Evolutionary conservation across 1,140 invertebrate genomes (phyloP).

Genomic region (Heliothis subflexa): DNA sequence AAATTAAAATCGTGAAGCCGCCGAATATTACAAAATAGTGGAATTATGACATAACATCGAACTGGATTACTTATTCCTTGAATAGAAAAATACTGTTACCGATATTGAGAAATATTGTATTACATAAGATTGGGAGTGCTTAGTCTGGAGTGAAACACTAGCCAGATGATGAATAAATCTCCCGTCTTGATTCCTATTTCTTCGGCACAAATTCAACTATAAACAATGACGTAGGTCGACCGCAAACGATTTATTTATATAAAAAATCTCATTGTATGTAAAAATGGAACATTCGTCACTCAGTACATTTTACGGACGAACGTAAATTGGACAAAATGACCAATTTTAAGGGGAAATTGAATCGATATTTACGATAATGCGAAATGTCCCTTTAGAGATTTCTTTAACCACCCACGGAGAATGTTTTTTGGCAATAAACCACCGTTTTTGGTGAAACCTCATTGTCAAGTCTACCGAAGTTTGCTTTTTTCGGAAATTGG

Average conservation of each 20-base stretch:
- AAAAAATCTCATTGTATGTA: conserved; percentile 48
- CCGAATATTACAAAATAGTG: too few relatives aligned
- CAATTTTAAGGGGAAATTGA: conserved; percentile 46
- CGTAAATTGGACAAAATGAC: conserved; percentile 48
- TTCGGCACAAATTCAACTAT: conserved; percentile 15
- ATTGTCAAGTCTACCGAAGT: conserved; percentile 45
- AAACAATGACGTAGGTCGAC: conserved; percentile 39
- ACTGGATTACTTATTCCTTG: neutral
- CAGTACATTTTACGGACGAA: conserved; percentile 10
- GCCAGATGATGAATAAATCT: conserved; percentile 33
- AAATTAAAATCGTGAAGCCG: too few relatives aligned
- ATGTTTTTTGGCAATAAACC: conserved; percentile 26
- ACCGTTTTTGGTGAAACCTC: conserved; percentile 53
- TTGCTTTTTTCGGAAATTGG: conserved; percentile 45
- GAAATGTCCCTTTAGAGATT: conserved; percentile 28
- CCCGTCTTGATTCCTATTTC: conserved; percentile 25
- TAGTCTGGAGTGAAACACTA: conserved; percentile 11
- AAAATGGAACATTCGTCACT: conserved; percentile 44
- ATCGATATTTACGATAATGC: conserved; percentile 39
- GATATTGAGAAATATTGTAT: conserved; percentile 19
- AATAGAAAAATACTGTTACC: neutral
- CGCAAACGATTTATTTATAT: conserved; percentile 38
- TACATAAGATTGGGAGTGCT: conserved; percentile 2
- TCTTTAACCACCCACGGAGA: conserved; percentile 37
- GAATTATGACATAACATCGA: neutral